Evolutionary conservation across 2,888 invertebrate species (phyloP).

Genomic region (Mesoligia furuncula): DNA sequence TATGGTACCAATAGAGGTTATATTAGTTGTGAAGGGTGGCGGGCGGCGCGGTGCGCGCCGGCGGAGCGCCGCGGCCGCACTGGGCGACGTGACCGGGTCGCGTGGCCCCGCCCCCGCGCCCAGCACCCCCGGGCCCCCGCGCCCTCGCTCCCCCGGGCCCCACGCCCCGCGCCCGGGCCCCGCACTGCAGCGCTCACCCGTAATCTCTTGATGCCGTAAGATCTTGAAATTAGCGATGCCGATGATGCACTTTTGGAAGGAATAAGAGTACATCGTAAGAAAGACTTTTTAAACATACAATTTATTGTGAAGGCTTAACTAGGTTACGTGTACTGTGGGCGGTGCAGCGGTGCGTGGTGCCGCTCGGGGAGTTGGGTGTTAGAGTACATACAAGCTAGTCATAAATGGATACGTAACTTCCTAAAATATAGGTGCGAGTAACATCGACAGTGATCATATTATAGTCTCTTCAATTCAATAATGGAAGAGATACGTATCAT

Average conservation of each 20-base stretch:
- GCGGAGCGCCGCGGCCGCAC: conserved; percentile 89
- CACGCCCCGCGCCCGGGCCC: conserved; percentile 71
- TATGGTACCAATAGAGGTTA: conserved; percentile 66
- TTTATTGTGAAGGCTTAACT: conserved; percentile 35
- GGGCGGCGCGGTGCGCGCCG: conserved; percentile 84
- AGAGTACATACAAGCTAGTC: conserved; percentile 22
- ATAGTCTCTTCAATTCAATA: neutral
- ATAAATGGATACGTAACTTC: conserved; percentile 17
- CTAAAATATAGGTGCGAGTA: conserved; percentile 13
- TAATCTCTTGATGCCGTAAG: conserved; percentile 88
- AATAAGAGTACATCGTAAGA: conserved; percentile 43
- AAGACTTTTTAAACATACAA: conserved; percentile 58
- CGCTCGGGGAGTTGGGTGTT: conserved; percentile 19
- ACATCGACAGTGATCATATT: conserved; percentile 16
- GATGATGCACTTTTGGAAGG: conserved; percentile 83
- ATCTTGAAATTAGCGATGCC: conserved; percentile 85
- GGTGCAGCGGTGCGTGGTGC: conserved; percentile 7
- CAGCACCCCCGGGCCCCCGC: conserved; percentile 49
- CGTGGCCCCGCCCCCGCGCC: conserved; percentile 71
- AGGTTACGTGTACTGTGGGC: conserved; percentile 36
- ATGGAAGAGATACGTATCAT: neutral
- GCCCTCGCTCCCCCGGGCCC: conserved; percentile 53
- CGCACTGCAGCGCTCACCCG: conserved; percentile 84
- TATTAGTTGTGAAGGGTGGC: conserved; percentile 54
- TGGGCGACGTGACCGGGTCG: conserved; percentile 87